Evolutionary conservation across 2,797 vertebrate species (phyloP), one percentile per base, ranked within the genome.

Genomic region (Siniperca undulata): DNA sequence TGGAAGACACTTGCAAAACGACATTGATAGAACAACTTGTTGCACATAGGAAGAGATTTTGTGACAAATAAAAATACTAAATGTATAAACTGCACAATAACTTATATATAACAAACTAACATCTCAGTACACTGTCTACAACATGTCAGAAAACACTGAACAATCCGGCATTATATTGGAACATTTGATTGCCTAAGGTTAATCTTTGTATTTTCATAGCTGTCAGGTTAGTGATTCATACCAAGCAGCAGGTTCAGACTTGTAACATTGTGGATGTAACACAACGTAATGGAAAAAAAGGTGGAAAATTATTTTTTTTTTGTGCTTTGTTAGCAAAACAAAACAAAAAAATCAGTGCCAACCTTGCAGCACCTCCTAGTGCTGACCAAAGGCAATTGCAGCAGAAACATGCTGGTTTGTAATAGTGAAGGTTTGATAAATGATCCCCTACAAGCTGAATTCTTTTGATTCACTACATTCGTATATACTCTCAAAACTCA

Each of bases 351-450:
- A 53, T 40, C 24, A 52, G 30, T 55, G 27, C 3, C 52, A 34
- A 34, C 53, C 30, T 60, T 70, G 52, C 16, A 66, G 75, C 80
- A 44, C 80, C 80, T 14, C 52, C 72, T 69, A 16, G 22, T 79
- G 72, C 17, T 65, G 64, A 71, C n/a, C 19, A 36, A 58, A 62
- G 16, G 40, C 40, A 38, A 50, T 7, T 78, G 38, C 60, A 46
- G 42, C 34, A 74, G 58, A 30, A 48, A 61, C 38, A 48, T 58
- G n/a, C 46, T 40, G 52, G 30, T 38, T 56, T 50, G 12, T 36
- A 53, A 30, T 17, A 14, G 27, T 30, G 13, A 40, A 42, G 13
- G 22, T 70, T 36, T 52, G 16, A 46, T 36, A 40, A 38, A 55
- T 46, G 27, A 38, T 30, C 52, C 6, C 3, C 9, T 1, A 30